These are phyloP conservation scores for Hanleya hanleyi DNA, from an alignment of 2,888 invertebrate genomes.

Conservation along the genomic window DNA sequence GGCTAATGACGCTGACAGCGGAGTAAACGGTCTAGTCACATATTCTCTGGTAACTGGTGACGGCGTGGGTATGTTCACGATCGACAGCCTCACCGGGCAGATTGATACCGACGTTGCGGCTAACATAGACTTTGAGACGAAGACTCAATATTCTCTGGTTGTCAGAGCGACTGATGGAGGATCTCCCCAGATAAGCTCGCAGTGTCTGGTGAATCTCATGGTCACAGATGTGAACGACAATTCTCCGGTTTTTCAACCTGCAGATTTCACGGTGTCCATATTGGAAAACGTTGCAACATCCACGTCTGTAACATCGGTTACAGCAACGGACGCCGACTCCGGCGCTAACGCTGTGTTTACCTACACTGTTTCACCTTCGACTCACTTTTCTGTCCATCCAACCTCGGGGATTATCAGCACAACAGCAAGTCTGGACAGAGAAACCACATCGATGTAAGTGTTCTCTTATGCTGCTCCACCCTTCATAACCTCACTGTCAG, in stretches of 20 bases:
- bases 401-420: slow-evolving; percentile 48
- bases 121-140: slow-evolving; percentile 54
- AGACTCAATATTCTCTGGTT: slow-evolving; percentile 42
- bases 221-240: slow-evolving; percentile 60
- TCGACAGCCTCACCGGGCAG: slow-evolving; percentile 47
- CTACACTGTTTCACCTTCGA: slow-evolving; percentile 33
- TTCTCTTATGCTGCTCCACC: no score
- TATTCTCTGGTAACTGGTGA: slow-evolving; percentile 46
- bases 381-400: slow-evolving; percentile 44
- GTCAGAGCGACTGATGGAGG: slow-evolving; percentile 55
- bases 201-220: slow-evolving; percentile 41
- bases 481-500: no score
- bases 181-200: slow-evolving; percentile 40
- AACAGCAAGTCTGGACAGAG: slow-evolving; percentile 51
- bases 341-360: slow-evolving; percentile 47
- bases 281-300: slow-evolving; percentile 45
- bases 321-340: slow-evolving; percentile 54
- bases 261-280: slow-evolving; percentile 40
- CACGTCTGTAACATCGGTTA: slow-evolving; percentile 44
- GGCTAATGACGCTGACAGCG: slow-evolving; percentile 44
- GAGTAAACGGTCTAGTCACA: slow-evolving; percentile 45
- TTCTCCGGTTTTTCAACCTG: slow-evolving; percentile 43
- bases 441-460: slow-evolving; percentile 45
- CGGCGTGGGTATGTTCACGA: slow-evolving; percentile 44
- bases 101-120: slow-evolving; percentile 34